Conservation (phyloP, 2,888 invertebrate species). For the Himalopsyche japonica region DNA sequence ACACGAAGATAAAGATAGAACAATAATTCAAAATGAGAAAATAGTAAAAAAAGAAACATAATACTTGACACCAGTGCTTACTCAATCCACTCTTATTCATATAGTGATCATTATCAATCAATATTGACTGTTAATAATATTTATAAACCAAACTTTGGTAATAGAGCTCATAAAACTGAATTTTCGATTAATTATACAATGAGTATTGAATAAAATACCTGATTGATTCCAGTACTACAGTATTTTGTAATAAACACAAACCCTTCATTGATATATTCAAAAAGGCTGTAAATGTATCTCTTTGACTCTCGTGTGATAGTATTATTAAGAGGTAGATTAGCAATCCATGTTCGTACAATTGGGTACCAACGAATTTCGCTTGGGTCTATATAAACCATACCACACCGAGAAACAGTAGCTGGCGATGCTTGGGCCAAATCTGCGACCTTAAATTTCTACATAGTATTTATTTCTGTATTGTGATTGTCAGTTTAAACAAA, state of each 20-base stretch:
- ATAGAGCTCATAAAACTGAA: too few relatives aligned
- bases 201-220: conserved; percentile 56
- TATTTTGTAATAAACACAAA: conserved; percentile 68
- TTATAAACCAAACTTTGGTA: too few relatives aligned
- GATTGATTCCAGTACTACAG: conserved; percentile 73
- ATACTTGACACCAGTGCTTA: too few relatives aligned
- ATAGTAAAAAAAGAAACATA: too few relatives aligned
- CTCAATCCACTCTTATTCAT: too few relatives aligned
- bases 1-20: too few relatives aligned
- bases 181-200: too few relatives aligned
- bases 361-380: conserved; percentile 82
- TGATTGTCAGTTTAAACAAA: background rate
- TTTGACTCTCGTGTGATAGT: conserved; percentile 61
- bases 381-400: conserved; percentile 88
- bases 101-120: too few relatives aligned
- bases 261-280: conserved; percentile 69
- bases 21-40: too few relatives aligned
- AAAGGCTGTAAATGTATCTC: conserved; percentile 69
- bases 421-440: conserved; percentile 84
- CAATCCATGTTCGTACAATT: conserved; percentile 77
- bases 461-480: background rate
- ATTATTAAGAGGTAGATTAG: conserved; percentile 55
- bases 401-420: conserved; percentile 88
- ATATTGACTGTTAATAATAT: too few relatives aligned
- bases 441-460: conserved; percentile 62